These are phyloP conservation scores for Harpalus rubripes DNA, from an alignment of 2,888 invertebrate genomes.

Conservation along the genomic window DNA sequence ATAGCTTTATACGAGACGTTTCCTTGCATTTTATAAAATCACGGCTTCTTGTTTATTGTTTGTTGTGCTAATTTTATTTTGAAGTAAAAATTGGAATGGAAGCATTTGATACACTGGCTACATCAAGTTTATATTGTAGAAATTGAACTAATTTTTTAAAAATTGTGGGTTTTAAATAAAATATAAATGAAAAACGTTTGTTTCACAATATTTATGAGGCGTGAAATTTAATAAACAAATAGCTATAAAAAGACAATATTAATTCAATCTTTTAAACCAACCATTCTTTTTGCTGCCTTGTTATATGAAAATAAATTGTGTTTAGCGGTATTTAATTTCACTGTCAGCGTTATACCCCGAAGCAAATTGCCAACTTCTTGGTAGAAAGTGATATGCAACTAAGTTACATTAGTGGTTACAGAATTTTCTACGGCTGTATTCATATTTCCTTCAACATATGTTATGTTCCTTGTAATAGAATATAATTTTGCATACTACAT, in stretches of 20 bases:
- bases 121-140: background rate
- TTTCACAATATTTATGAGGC: background rate
- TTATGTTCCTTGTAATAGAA: too few relatives aligned
- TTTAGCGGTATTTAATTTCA: conserved; percentile 30
- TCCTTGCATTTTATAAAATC: too few relatives aligned
- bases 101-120: too few relatives aligned
- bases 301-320: conserved; percentile 18
- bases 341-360: background rate
- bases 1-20: too few relatives aligned
- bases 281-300: conserved; percentile 14
- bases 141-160: background rate
- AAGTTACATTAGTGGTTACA: conserved; percentile 14
- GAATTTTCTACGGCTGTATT: background rate
- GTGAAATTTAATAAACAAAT: conserved; percentile 1
- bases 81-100: too few relatives aligned
- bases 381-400: conserved; percentile 38
- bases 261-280: background rate
- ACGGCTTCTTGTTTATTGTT: too few relatives aligned
- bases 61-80: too few relatives aligned
- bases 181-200: background rate
- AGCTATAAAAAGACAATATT: background rate
- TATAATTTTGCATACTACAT: too few relatives aligned
- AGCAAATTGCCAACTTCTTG: conserved; percentile 36
- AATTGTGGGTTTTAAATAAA: background rate
- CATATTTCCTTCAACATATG: background rate